Percentiles rank a stretch among this genome's conserved stretches.
phyloP scores from a whole-genome alignment of 2,113 vertebrate species.

The Arenaria interpres region DNA sequence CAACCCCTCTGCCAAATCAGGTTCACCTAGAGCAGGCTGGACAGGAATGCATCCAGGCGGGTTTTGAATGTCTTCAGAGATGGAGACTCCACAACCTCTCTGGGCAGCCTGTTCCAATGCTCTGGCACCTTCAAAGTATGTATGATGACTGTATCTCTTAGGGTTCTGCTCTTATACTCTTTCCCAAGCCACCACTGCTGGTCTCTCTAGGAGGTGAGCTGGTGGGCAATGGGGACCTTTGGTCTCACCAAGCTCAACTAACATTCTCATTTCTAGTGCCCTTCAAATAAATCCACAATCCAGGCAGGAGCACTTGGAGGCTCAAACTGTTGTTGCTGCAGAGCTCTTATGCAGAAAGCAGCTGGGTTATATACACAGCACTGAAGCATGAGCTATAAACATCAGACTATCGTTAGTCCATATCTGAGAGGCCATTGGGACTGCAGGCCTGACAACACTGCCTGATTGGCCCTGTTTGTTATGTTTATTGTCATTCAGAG shows the following conservation, averaged over 20 bases:
- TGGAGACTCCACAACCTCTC: no score
- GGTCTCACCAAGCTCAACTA: not conserved
- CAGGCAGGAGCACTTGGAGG: not conserved
- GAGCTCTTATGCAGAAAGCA: not conserved
- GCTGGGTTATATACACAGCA: not conserved
- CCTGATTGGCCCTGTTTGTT: not conserved
- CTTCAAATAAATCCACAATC: not conserved
- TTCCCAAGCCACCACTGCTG: not conserved
- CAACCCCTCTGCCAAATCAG: no score
- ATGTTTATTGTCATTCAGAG: not conserved
- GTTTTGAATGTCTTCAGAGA: no score
- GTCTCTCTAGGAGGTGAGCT: not conserved
- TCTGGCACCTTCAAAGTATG: no score
- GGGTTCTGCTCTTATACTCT: not conserved
- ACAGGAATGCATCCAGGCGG: no score
- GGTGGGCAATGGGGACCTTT: not conserved
- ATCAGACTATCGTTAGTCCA: not conserved
- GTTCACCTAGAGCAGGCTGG: no score
- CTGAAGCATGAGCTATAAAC: not conserved
- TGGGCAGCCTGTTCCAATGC: no score
- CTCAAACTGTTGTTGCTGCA: not conserved
- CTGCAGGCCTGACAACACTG: not conserved
- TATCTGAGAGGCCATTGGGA: not conserved
- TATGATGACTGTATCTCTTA: no score
- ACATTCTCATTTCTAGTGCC: rapidly evolving